Evolutionary conservation across 2,113 vertebrate genomes (phyloP), one percentile per base, ranked within the genome.

Genomic region (Onychostoma macrolepis): DNA sequence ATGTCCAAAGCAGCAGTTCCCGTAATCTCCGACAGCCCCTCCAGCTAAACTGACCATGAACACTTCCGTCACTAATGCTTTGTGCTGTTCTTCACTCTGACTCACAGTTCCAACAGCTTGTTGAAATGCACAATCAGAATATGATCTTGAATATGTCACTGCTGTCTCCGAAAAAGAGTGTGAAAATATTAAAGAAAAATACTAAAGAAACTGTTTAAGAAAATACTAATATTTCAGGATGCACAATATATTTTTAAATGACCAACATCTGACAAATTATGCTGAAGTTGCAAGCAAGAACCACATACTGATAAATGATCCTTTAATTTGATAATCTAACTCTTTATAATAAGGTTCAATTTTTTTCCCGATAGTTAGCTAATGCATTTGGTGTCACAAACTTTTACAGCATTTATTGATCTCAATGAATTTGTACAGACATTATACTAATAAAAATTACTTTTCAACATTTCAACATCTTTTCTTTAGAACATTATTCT

Each of bases 41-140:
- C 67, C 30, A 56, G 83, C 69, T 41, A 58, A 74, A 56, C 48
- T 17, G 38, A 48, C 48, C 67, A 84, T 15, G 24, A 84, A 74
- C 82, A 36, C 24, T 3, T 26, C 13, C 24, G 33, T 56, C 28
- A 53, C 45, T 72, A 53, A 74, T 84, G 69, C 45, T 48, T 17
- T 30, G 26, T 13, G 58, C 13, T 63, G 79, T 80, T 65, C 21
- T 69, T 69, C 80, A 69, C 4, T 7, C 26, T 56, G 58, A 82
- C 38, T 67, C 80, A 67, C 58, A 4, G 24, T 80, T 71, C 36
- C 2, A 50, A 83, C 41, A 48, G 80, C 80, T 82, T 69, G 41
- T 69, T 50, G 63, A 84, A 84, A 74, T 84, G 83, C 83, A 72
- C 43, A 50, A 53, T 48, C 80, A 50, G 43, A n/a, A n/a, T n/a